phyloP scores from a whole-genome alignment of 1,140 invertebrate genomes.

The Heliothis virescens region DNA sequence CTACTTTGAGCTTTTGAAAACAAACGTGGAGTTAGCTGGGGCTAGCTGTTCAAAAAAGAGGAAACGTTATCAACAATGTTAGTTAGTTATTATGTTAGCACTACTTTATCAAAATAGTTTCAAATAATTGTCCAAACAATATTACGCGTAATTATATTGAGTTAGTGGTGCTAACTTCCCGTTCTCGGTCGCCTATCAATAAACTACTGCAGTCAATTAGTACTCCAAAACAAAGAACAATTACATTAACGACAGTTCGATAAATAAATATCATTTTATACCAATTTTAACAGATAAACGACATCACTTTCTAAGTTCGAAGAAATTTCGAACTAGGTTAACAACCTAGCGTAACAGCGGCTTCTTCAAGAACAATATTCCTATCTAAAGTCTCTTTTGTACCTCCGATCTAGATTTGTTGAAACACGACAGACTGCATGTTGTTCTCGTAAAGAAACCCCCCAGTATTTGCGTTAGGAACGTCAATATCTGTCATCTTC shows the following conservation, averaged over 20 bases:
- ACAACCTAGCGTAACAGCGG: too few species aligned
- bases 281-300: too few species aligned
- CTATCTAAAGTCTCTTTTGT: too few species aligned
- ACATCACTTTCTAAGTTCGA: too few species aligned
- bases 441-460: not conserved
- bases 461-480: not conserved
- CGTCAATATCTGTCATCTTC: constrained; percentile 23
- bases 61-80: not conserved
- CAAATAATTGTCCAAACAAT: not conserved
- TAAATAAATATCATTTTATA: too few species aligned
- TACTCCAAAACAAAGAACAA: not conserved
- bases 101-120: not conserved
- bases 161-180: constrained; percentile 2
- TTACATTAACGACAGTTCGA: too few species aligned
- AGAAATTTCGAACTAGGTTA: too few species aligned
- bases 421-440: not conserved
- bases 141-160: not conserved
- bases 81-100: not conserved
- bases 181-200: not conserved
- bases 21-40: too few species aligned
- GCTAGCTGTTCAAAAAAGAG: too few species aligned
- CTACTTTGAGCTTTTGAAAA: too few species aligned
- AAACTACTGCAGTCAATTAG: not conserved
- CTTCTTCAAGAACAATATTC: too few species aligned
- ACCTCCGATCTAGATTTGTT: too few species aligned